Evolutionary conservation across 2,797 vertebrate genomes (phyloP).

Genomic region (Acomys russatus): DNA sequence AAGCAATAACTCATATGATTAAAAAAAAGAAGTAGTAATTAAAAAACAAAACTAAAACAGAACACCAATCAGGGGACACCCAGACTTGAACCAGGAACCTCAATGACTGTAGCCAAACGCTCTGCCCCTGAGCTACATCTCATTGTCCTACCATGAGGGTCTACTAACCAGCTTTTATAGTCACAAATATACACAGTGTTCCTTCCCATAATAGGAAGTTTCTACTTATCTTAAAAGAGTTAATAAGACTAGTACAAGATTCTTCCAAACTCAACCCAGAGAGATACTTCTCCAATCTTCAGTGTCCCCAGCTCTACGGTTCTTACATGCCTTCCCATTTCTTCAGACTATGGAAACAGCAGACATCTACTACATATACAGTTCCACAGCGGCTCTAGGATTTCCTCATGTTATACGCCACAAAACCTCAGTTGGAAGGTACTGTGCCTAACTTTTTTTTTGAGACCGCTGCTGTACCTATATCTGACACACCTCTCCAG

Average conservation of each 20-base stretch:
- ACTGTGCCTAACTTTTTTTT: neutral
- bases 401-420: neutral
- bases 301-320: neutral
- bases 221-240: neutral
- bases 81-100: constrained; percentile 81
- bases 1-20: neutral
- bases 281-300: neutral
- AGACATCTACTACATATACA: neutral
- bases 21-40: neutral
- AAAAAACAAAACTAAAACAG: neutral
- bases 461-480: neutral
- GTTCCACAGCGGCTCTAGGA: neutral
- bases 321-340: neutral
- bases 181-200: neutral
- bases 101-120: constrained; percentile 85
- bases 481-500: neutral
- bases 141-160: fast-evolving
- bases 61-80: neutral
- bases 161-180: neutral
- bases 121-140: constrained; percentile 69
- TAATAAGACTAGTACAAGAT: neutral
- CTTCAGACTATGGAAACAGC: neutral
- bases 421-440: neutral
- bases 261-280: neutral
- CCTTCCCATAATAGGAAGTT: neutral